phyloP scores from a whole-genome alignment of 2,797 vertebrate genomes.

The Mormyrus hasselquistii region DNA sequence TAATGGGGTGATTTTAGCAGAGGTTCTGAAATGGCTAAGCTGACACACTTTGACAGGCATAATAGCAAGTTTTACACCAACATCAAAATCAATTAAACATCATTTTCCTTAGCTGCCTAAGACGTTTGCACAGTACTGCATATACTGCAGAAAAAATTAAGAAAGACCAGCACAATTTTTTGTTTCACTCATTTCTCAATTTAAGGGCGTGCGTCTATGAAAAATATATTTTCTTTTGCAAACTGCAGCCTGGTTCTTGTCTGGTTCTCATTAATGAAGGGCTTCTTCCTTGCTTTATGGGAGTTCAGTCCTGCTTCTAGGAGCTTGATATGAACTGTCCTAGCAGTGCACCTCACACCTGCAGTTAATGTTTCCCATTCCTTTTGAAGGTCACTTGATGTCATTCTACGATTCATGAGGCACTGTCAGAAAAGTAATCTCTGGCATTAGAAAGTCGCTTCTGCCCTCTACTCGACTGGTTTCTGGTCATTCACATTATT shows the following conservation, averaged over 20 bases:
- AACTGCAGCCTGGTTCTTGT: background rate
- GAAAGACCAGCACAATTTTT: background rate
- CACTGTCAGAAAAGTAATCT: background rate
- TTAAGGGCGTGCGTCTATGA: background rate
- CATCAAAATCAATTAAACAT: background rate
- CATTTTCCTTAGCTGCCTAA: background rate
- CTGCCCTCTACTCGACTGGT: background rate
- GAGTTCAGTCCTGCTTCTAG: background rate
- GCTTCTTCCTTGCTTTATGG: background rate
- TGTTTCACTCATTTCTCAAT: background rate
- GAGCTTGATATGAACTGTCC: background rate
- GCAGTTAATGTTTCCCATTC: background rate
- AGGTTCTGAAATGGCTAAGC: background rate
- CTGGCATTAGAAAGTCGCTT: background rate
- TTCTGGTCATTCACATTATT: background rate
- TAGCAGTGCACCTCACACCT: background rate
- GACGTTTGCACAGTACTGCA: background rate
- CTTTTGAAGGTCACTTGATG: background rate
- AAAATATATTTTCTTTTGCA: background rate
- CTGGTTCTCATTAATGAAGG: background rate
- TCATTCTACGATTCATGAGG: background rate
- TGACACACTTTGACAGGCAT: background rate
- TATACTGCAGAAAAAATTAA: background rate
- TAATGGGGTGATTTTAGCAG: background rate
- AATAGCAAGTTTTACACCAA: background rate